Conservation (phyloP, 2,113 vertebrate genomes). For the Xiphias gladius region DNA sequence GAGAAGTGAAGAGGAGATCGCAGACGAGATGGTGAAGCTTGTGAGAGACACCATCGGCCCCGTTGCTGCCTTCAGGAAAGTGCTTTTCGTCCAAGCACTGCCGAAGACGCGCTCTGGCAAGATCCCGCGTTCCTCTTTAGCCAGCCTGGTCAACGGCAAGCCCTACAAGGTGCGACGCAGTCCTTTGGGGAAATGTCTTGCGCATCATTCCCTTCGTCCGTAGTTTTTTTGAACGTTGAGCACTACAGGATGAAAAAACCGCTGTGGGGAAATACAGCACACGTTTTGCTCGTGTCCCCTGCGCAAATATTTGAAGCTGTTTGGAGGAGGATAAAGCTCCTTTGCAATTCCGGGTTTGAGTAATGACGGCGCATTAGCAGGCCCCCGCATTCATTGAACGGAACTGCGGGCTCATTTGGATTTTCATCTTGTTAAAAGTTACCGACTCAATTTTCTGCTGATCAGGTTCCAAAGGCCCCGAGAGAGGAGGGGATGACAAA, state of each 20-base stretch:
- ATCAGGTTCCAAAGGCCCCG: background rate
- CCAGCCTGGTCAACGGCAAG: slow-evolving; percentile 90
- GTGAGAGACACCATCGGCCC: slow-evolving; percentile 92
- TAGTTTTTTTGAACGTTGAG: background rate
- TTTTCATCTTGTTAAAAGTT: slow-evolving; percentile 11
- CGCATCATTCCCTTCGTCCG: background rate
- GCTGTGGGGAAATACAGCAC: background rate
- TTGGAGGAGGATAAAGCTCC: background rate
- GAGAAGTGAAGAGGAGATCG: slow-evolving; percentile 77
- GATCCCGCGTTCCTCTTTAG: slow-evolving; percentile 91
- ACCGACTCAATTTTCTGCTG: slow-evolving; percentile 28
- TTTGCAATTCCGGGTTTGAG: slow-evolving; percentile 20
- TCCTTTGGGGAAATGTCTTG: background rate
- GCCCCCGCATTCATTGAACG: slow-evolving; percentile 7
- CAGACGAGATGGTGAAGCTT: slow-evolving; percentile 86
- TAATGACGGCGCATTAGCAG: slow-evolving; percentile 15
- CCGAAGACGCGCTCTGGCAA: slow-evolving; percentile 98
- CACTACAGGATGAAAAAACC: background rate
- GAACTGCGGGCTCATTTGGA: slow-evolving; percentile 12
- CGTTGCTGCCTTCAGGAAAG: slow-evolving; percentile 92
- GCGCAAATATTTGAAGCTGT: background rate
- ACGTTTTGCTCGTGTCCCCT: background rate
- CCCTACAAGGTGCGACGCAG: slow-evolving; percentile 87
- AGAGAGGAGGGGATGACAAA: background rate
- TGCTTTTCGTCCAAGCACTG: slow-evolving; percentile 88